A percentile compares a stretch with the other conserved stretches of the same genome.
phyloP scores from a whole-genome alignment of 1,140 invertebrate genomes.

The Daktulosphaira vitifoliae region DNA sequence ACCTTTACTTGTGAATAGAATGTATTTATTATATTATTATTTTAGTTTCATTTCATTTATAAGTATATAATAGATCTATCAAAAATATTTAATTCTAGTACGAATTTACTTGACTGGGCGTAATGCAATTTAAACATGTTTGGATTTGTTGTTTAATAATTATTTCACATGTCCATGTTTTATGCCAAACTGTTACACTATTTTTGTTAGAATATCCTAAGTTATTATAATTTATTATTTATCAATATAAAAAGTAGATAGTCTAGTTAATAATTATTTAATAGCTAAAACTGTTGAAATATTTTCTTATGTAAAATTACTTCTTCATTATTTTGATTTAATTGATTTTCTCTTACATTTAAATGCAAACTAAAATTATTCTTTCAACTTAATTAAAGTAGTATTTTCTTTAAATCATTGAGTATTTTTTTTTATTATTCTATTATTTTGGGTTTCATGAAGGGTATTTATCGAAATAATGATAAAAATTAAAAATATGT shows the following conservation, averaged over 20 bases:
- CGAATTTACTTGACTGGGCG: slow-evolving; percentile 27
- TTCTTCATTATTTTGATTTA: no score
- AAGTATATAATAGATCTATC: slow-evolving; percentile 5
- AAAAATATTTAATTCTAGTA: slow-evolving; percentile 16
- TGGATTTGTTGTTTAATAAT: slow-evolving; percentile 13
- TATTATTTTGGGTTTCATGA: slow-evolving; percentile 27
- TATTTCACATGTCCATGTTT: slow-evolving; percentile 12
- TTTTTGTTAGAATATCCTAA: no score
- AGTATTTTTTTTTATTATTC: slow-evolving; percentile 31
- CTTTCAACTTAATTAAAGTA: no score
- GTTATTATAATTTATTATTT: no score
- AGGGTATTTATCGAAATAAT: slow-evolving; percentile 25
- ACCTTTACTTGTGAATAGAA: slow-evolving; percentile 11
- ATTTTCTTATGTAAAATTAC: no score
- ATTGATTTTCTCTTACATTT: no score
- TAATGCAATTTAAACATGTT: slow-evolving; percentile 27
- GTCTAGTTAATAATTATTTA: no score
- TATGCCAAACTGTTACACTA: background rate
- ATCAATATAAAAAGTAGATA: no score
- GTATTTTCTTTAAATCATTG: slow-evolving; percentile 28
- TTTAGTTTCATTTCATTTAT: slow-evolving; percentile 23
- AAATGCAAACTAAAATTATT: no score
- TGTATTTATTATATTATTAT: slow-evolving; percentile 21
- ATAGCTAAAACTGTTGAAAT: no score
- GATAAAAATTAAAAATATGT: slow-evolving; percentile 20